Evolutionary conservation across 35 echinoderm and acorn worm species (phyloP).

Genomic region (Eucidaris tribuloides): DNA sequence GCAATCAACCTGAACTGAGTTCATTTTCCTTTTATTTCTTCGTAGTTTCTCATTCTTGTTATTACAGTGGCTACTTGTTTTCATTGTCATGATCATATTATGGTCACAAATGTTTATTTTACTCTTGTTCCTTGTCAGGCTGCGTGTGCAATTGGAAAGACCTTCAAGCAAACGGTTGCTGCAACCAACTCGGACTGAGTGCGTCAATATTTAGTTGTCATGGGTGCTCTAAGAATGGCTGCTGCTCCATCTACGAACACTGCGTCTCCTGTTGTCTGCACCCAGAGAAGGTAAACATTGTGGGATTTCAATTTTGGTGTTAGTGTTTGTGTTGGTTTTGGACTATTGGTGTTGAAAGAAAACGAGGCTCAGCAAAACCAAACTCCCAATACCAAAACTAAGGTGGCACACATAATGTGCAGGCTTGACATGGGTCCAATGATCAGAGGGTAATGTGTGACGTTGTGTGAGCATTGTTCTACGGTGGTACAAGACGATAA

Average conservation of each 20-base stretch:
- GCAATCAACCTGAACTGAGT: no score
- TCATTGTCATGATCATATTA: background rate
- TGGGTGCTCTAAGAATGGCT: constrained; percentile 70
- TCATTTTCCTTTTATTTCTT: no score
- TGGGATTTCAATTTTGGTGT: background rate
- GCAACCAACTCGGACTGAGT: constrained; percentile 38
- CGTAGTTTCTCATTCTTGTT: no score
- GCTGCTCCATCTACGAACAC: constrained; percentile 85
- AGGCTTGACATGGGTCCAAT: background rate
- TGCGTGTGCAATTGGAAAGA: constrained; percentile 73
- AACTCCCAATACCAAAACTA: background rate
- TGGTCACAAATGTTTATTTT: background rate
- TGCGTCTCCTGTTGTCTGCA: constrained; percentile 97
- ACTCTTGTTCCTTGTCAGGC: constrained; percentile 25
- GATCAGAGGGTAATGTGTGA: background rate
- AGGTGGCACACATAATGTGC: background rate
- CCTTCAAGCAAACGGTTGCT: constrained; percentile 66
- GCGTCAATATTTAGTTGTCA: constrained; percentile 61
- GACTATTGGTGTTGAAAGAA: background rate
- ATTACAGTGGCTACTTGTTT: background rate
- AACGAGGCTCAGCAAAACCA: background rate
- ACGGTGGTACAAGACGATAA: background rate
- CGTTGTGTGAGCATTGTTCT: background rate
- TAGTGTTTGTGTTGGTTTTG: no score
- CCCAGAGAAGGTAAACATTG: constrained; percentile 80